Conservation (phyloP, 2,888 invertebrate species). For the Plebejus melissa region DNA sequence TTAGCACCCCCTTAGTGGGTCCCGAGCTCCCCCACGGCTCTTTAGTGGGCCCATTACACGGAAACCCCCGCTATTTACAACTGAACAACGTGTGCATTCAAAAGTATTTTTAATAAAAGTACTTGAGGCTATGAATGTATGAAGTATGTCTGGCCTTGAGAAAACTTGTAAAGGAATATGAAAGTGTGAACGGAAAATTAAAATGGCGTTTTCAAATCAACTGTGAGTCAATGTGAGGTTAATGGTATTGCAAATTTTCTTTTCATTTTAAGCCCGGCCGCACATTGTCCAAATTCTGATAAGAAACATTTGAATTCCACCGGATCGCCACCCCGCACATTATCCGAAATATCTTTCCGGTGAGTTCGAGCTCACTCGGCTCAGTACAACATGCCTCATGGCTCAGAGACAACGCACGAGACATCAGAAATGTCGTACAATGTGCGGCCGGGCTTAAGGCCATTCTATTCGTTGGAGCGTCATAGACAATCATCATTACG, state of each 20-base stretch:
- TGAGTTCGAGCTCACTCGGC: too few species aligned
- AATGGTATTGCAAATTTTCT: background rate
- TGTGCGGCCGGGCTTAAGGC: too few species aligned
- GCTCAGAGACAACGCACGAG: too few species aligned
- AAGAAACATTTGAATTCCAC: too few species aligned
- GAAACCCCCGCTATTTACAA: background rate
- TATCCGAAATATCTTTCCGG: too few species aligned
- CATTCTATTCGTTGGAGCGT: too few species aligned
- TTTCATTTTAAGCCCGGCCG: background rate
- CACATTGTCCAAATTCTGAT: too few species aligned
- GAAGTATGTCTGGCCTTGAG: background rate
- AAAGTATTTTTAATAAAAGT: slow-evolving; percentile 14
- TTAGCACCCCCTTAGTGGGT: background rate
- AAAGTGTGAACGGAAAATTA: background rate
- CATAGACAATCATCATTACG: too few species aligned
- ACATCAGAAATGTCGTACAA: too few species aligned
- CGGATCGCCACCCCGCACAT: too few species aligned
- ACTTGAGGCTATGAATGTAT: slow-evolving; percentile 8
- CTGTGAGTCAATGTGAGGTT: background rate
- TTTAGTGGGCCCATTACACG: slow-evolving; percentile 13
- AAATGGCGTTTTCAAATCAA: background rate
- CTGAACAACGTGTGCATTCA: slow-evolving; percentile 13
- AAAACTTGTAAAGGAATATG: background rate
- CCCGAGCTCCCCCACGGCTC: background rate
- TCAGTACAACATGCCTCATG: too few species aligned